phyloP scores from a whole-genome alignment of 2,113 vertebrate genomes.

The Gymnorhina tibicen region DNA sequence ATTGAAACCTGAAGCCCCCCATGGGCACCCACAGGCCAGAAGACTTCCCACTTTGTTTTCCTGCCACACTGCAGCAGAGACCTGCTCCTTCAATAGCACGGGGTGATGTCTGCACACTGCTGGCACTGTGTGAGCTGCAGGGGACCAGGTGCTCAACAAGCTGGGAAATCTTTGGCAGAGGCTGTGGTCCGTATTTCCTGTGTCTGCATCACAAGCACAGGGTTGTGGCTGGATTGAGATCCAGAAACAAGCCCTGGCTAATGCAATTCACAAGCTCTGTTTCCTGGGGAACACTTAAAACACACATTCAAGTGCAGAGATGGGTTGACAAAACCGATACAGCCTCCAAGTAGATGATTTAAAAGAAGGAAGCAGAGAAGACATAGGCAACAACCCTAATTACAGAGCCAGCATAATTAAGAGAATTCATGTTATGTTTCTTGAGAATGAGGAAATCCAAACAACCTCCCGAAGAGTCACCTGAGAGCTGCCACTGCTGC shows the following conservation, averaged over 20 bases:
- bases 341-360: background rate
- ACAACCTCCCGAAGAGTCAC: background rate
- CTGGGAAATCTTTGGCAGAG: background rate
- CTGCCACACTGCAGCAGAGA: background rate
- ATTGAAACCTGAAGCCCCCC: background rate
- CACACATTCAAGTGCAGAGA: background rate
- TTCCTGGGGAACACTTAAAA: background rate
- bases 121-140: background rate
- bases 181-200: background rate
- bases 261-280: background rate
- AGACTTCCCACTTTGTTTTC: background rate
- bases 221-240: fast-evolving
- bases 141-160: background rate
- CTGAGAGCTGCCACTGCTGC: background rate
- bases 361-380: background rate
- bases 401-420: background rate
- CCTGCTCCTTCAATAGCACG: background rate
- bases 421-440: background rate
- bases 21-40: background rate
- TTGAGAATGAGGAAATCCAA: background rate
- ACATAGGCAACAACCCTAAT: background rate
- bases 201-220: background rate
- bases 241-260: background rate
- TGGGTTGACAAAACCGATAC: background rate
- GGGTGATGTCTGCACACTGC: background rate